Conservation (phyloP, 2,797 vertebrate species). For the Iguana delicatissima region DNA sequence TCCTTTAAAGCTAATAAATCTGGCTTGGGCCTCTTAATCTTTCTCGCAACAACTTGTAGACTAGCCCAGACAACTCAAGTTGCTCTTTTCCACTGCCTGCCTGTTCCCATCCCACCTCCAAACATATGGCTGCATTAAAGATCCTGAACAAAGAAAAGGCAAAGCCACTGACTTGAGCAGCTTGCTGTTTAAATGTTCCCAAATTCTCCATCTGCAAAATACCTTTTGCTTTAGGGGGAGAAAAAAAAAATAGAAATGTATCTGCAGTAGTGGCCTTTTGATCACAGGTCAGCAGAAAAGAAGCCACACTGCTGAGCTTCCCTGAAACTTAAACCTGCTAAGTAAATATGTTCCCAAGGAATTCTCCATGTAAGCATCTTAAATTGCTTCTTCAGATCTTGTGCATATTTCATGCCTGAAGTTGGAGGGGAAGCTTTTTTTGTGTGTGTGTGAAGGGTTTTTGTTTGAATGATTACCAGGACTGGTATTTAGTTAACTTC, state of each 20-base stretch:
- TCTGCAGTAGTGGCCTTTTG: constrained; percentile 17
- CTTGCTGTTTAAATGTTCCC: background rate
- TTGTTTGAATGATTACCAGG: constrained; percentile 3
- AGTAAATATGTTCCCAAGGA: constrained; percentile 22
- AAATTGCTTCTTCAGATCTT: constrained; percentile 10
- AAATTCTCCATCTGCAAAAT: background rate
- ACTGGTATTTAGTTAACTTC: too few species aligned
- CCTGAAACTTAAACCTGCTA: background rate
- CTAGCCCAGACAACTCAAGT: background rate
- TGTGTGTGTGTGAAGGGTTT: background rate
- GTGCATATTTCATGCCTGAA: background rate
- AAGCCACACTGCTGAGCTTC: background rate
- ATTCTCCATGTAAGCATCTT: background rate
- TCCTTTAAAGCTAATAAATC: background rate
- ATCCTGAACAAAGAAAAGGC: too few species aligned
- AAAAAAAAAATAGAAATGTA: background rate
- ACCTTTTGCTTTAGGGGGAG: background rate
- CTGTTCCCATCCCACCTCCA: background rate
- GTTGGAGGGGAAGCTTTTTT: rapidly evolving
- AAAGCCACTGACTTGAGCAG: background rate
- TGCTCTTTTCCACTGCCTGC: background rate
- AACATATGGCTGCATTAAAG: background rate
- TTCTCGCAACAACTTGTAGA: background rate
- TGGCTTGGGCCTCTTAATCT: background rate
- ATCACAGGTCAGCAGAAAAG: constrained; percentile 16